These are phyloP conservation scores for Brachyalestes nurse DNA, from an alignment of 2,797 vertebrate genomes.

Conservation along the genomic window DNA sequence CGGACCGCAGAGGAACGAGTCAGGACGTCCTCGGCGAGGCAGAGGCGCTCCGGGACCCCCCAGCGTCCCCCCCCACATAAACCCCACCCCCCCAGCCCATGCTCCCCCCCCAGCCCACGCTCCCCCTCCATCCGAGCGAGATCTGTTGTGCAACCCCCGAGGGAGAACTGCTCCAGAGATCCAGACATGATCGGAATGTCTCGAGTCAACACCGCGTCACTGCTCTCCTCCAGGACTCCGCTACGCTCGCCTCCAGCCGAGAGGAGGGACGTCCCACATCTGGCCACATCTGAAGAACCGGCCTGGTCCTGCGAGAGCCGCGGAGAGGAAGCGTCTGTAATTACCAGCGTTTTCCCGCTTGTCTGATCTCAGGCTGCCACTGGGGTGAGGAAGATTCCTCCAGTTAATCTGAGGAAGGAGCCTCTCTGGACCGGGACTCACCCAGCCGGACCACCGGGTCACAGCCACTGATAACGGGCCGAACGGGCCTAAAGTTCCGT, in stretches of 20 bases:
- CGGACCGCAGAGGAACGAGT: slow-evolving; percentile 41
- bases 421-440: not conserved
- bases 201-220: slow-evolving; percentile 41
- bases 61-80: too few relatives aligned
- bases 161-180: slow-evolving; percentile 39
- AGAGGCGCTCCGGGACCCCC: not conserved
- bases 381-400: not conserved
- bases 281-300: not conserved
- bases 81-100: too few relatives aligned
- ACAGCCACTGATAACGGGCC: not conserved
- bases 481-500: not conserved
- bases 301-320: not conserved
- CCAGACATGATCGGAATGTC: slow-evolving; percentile 71
- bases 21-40: slow-evolving; percentile 44
- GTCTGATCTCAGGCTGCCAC: slow-evolving; percentile 36
- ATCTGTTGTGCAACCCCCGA: slow-evolving; percentile 48
- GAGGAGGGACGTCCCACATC: slow-evolving; percentile 15
- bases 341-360: slow-evolving; percentile 26
- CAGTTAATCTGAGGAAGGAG: slow-evolving; percentile 39
- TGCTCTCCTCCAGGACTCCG: slow-evolving; percentile 34
- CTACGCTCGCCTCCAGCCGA: not conserved
- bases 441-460: not conserved
- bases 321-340: slow-evolving; percentile 46
- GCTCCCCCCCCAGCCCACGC: slow-evolving; percentile 55
- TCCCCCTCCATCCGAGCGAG: slow-evolving; percentile 47